phyloP scores from a whole-genome alignment of 53 echinoderm and acorn worm genomes.

The Echinometra lucunter region DNA sequence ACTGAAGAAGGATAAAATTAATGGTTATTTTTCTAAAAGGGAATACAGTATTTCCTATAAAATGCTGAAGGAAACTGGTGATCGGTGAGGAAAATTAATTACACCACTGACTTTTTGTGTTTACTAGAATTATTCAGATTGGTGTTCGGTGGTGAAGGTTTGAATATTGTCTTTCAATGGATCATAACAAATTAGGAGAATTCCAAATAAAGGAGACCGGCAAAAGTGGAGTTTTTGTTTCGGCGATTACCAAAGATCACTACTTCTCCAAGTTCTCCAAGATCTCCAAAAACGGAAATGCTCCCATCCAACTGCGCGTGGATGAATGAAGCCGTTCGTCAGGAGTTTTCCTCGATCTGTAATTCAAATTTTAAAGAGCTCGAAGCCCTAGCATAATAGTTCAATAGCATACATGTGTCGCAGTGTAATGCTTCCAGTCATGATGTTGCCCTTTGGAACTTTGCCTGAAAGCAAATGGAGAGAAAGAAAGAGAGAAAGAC shows the following conservation, averaged over 20 bases:
- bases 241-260: neutral
- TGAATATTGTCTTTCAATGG: neutral
- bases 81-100: neutral
- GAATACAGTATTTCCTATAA: neutral
- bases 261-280: neutral
- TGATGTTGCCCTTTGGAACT: constrained; percentile 36
- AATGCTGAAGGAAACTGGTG: neutral
- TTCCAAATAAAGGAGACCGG: neutral
- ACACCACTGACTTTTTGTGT: neutral
- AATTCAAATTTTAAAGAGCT: neutral
- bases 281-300: constrained; percentile 26
- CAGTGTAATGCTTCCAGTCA: constrained; percentile 10
- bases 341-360: neutral
- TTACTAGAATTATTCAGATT: neutral
- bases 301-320: constrained; percentile 28
- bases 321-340: neutral
- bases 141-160: neutral
- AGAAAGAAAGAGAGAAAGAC: constrained; percentile 31
- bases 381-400: neutral
- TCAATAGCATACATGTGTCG: neutral
- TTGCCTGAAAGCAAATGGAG: neutral
- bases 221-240: neutral
- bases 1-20: too few relatives aligned
- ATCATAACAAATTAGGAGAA: neutral
- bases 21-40: neutral